Percentiles rank a stretch among this genome's conserved stretches.
Evolutionary conservation across 92 coral and sea anemone species (phyloP).

Genomic region (Parazoanthus darwini): DNA sequence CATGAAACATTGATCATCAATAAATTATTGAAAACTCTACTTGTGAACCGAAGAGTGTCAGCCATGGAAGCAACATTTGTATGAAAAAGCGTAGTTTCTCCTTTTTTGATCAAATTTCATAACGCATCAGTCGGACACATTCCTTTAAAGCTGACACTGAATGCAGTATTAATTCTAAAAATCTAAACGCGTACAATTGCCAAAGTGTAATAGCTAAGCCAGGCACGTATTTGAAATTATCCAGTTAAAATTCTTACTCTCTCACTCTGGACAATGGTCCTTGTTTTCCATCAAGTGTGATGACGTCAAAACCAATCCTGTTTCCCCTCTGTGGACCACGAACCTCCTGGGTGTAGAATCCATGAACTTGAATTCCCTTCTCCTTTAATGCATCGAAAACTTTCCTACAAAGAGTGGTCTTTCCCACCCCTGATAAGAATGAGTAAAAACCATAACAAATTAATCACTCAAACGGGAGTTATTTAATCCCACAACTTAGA

Average conservation of each 20-base stretch:
- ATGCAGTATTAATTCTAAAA: no score
- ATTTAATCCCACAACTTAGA: no score
- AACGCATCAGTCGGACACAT: no score
- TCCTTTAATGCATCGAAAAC: slow-evolving; percentile 64
- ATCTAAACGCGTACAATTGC: no score
- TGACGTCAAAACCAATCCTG: slow-evolving; percentile 88
- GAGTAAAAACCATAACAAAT: background rate
- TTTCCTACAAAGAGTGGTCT: slow-evolving; percentile 79
- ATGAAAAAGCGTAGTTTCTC: no score
- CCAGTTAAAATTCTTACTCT: slow-evolving; percentile 43
- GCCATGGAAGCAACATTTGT: no score
- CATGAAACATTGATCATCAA: background rate
- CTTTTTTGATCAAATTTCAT: no score
- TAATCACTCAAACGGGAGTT: no score
- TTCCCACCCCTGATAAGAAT: slow-evolving; percentile 68
- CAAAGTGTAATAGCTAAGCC: no score
- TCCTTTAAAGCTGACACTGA: no score
- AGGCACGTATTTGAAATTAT: background rate
- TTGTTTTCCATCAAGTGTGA: slow-evolving; percentile 78
- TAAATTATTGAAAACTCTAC: no score
- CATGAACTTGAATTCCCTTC: slow-evolving; percentile 60
- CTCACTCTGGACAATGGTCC: slow-evolving; percentile 78
- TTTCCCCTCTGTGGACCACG: slow-evolving; percentile 56
- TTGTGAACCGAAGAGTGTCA: no score
- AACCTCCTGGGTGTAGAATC: slow-evolving; percentile 92